Evolutionary conservation across 2,113 vertebrate genomes (phyloP), one percentile per base, ranked within the genome.

Genomic region (Pterocles burchelli): DNA sequence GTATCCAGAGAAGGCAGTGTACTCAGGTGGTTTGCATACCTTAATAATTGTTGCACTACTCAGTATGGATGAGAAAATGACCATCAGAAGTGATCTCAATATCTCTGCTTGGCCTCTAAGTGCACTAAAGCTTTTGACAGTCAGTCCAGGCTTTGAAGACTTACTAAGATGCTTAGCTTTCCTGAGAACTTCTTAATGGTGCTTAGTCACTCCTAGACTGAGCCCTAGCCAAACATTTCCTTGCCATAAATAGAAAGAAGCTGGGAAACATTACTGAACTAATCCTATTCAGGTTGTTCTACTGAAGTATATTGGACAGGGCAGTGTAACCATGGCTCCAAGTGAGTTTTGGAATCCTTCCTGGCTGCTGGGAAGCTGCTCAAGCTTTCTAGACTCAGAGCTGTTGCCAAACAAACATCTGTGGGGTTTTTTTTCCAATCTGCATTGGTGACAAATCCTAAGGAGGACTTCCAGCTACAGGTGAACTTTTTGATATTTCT

Each of bases 211-310:
- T 93, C 74, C 87, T 70, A 0, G 0, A 85, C 89, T 80, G 89
- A 84, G 86, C 74, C 55, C 26, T 90, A 75, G 91, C 89, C 95
- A 96, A 95, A 93, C 59, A 78, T 61, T 87, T 89, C 52, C 33
- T 93, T 36, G 2, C 72, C 77, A 78, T 92, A 95, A 96, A 93
- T 92, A 96, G 91, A 95, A 92, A 85, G 78, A 81, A 87, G 63
- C 70, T 75, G 82, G 84, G 57, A 90, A 93, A 81, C 8, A 17
- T 74, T 89, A 93, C 81, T 93, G 80, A 81, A 81, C 68, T 92
- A 91, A 93, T 89, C 59, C 67, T 92, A 25, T 65, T 90, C 94
- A 85, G 73, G 76, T 94, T 93, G 68, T 90, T 92, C 86, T 81
- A 52, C 73, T 85, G 24, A 87, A 89, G 78, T 46, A 11, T 88